Base-by-base conservation (phyloP, 2,888 invertebrate species). In the Ectemnius lituratus region DNA sequence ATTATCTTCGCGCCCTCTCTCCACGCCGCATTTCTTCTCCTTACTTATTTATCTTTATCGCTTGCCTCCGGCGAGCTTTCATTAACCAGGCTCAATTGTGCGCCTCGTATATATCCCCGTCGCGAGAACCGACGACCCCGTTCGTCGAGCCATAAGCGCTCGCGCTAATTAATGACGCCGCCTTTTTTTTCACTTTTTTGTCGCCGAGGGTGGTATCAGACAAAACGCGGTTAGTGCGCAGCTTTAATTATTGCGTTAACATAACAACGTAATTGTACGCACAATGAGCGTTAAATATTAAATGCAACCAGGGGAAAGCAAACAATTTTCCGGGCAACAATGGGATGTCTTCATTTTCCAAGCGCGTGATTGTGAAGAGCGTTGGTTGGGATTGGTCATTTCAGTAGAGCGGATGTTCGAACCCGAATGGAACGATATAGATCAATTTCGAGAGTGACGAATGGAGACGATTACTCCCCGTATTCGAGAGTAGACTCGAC, bases 201-300 rank as follows among this genome's bases (percentile, higher is more conserved):
- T 52, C 52, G 23, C 18, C 2, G 11, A 23, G 27, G 56, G 14
- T 46, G 52, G 37, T 27, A 46, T 23, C 16, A 11, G 16, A 14
- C 37, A 37, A 1, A 6, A 37, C 37, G 37, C 37, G 8, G 49
- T 18, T 14, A 60, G 61, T 23, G 18, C 67, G 23, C 46, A 20
- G 49, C 66, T 71, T 81, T 82, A 76, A 81, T 79, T 73, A 73
- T 52, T 20, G 16, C 52, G 70, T 70, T 69, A 73, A 67, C 68
- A 62, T 62, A 46, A 65, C 57, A 56, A 45, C 16, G 58, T 66
- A 73, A 81, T 81, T 82, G 78, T 75, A 11, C 8, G 61, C 69
- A 59, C 65, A 57, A 57, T 23, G 28, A 14, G 52, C 8, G 52
- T 45, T 66, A 71, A 71, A 62, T 66, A 75, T 67, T 60, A 62